Evolutionary conservation across 2,888 invertebrate genomes (phyloP).

Genomic region (Melinaea menophilus): DNA sequence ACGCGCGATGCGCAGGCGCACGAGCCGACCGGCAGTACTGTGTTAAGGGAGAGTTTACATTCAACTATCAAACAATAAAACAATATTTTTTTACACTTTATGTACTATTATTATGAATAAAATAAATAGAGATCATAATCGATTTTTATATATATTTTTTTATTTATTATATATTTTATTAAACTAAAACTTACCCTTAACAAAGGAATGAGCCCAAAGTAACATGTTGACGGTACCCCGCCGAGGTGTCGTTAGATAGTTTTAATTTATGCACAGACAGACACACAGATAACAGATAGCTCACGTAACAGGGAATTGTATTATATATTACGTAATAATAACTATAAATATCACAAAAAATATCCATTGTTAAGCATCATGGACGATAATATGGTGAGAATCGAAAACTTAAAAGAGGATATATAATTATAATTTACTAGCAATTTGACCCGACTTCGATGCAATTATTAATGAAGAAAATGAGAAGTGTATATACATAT

Average conservation of each 20-base stretch:
- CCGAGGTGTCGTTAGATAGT: slow-evolving; percentile 38
- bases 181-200: slow-evolving; percentile 31
- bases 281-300: slow-evolving; percentile 34
- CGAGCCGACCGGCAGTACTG: slow-evolving; percentile 44
- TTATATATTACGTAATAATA: no score
- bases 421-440: no score
- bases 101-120: background rate
- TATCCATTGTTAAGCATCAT: background rate
- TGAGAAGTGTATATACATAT: no score
- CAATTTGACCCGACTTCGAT: no score
- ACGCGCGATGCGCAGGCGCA: slow-evolving; percentile 37
- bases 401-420: no score
- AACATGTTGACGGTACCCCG: slow-evolving; percentile 36
- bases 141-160: no score
- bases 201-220: slow-evolving; percentile 28
- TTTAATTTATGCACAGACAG: slow-evolving; percentile 46
- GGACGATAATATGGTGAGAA: slow-evolving; percentile 9
- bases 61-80: background rate
- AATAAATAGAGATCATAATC: no score
- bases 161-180: no score
- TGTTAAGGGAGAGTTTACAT: slow-evolving; percentile 39
- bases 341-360: no score
- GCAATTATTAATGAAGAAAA: no score
- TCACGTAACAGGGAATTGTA: slow-evolving; percentile 18
- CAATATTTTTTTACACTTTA: background rate